Evolutionary conservation across 2,113 vertebrate species (phyloP).

Genomic region (Ariopsis seemanni): DNA sequence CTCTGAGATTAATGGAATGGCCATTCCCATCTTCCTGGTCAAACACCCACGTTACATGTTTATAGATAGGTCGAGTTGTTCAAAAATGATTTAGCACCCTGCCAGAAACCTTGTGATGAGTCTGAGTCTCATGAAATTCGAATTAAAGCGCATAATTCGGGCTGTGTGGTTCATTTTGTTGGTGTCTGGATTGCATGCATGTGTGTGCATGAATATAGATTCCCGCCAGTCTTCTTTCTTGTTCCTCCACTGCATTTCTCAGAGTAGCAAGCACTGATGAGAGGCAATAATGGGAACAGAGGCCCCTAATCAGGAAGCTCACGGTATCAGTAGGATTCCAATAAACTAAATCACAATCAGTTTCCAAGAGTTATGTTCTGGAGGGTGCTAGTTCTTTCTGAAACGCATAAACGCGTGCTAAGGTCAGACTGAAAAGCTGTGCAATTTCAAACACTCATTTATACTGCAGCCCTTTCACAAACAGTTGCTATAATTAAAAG

Average conservation of each 20-base stretch:
- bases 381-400: background rate
- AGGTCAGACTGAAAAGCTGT: slow-evolving; percentile 8
- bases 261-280: background rate
- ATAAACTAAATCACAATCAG: background rate
- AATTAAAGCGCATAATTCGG: background rate
- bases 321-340: background rate
- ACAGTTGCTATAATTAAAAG: slow-evolving; percentile 44
- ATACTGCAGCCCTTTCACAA: slow-evolving; percentile 24
- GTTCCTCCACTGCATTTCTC: background rate
- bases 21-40: background rate
- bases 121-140: background rate
- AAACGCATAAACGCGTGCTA: slow-evolving; percentile 3
- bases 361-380: background rate
- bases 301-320: background rate
- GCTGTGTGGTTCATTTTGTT: background rate
- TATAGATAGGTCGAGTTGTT: slow-evolving; percentile 1
- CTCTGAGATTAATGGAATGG: background rate
- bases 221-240: background rate
- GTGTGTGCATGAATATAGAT: background rate
- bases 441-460: slow-evolving; percentile 28
- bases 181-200: background rate
- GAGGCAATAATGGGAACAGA: background rate
- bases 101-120: slow-evolving; percentile 35
- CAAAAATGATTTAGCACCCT: background rate
- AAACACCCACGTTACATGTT: slow-evolving; percentile 21